Evolutionary conservation across 2,888 invertebrate genomes (phyloP).

Genomic region (Xiphydria camelus): DNA sequence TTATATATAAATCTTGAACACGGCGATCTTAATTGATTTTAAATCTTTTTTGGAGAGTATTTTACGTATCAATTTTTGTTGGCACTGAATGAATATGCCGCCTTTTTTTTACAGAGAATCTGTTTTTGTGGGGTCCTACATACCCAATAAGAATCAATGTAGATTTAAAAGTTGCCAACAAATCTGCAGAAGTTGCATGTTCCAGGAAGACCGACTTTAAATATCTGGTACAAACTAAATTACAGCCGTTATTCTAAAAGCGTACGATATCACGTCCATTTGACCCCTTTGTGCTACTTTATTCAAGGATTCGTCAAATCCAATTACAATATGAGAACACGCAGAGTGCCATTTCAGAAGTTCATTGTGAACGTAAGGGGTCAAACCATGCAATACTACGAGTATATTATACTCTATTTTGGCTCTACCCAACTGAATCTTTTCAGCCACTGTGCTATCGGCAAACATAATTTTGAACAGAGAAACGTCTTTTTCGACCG

Average conservation of each 20-base stretch:
- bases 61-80: too few species aligned
- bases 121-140: too few species aligned
- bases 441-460: constrained; percentile 21
- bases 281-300: constrained; percentile 28
- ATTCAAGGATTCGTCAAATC: constrained; percentile 31
- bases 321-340: constrained; percentile 17
- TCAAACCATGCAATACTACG: constrained; percentile 22
- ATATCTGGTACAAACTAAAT: constrained; percentile 30
- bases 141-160: too few species aligned
- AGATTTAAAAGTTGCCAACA: constrained; percentile 22
- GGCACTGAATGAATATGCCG: too few species aligned
- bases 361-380: constrained; percentile 20
- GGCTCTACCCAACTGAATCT: constrained; percentile 21
- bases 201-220: constrained; percentile 28
- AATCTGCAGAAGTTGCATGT: constrained; percentile 26
- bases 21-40: too few species aligned
- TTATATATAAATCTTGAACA: too few species aligned
- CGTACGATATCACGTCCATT: constrained; percentile 35
- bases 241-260: constrained; percentile 26
- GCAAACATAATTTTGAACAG: constrained; percentile 21
- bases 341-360: constrained; percentile 14
- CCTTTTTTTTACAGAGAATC: too few species aligned
- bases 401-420: constrained; percentile 28
- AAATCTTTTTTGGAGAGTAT: too few species aligned
- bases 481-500: constrained; percentile 13